A percentile compares a stretch with the other conserved stretches of the same genome.
Evolutionary conservation across 2,113 vertebrate species (phyloP).

Genomic region (Bufo bufo): DNA sequence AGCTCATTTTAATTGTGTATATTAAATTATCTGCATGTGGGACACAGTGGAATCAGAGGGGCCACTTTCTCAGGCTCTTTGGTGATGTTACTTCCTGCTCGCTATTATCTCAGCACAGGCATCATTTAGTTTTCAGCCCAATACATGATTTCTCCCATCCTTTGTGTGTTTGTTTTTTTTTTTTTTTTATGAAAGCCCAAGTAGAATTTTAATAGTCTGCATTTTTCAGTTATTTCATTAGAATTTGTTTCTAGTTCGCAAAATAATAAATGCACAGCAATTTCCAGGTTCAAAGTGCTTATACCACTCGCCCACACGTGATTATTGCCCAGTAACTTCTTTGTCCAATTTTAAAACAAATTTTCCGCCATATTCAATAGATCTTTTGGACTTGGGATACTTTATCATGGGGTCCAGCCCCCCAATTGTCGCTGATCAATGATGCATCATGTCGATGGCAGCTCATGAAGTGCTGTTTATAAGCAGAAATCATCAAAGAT

Average conservation of each 20-base stretch:
- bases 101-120: neutral
- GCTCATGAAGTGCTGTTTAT: too few relatives aligned
- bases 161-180: neutral
- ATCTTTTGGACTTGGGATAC: too few relatives aligned
- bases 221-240: neutral
- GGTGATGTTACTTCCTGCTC: neutral
- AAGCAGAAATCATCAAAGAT: too few relatives aligned
- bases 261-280: neutral
- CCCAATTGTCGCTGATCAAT: too few relatives aligned
- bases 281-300: neutral
- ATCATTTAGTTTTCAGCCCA: neutral
- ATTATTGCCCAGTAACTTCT: neutral
- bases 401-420: too few relatives aligned
- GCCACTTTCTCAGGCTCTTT: slow-evolving; percentile 1
- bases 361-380: neutral
- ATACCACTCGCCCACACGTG: neutral
- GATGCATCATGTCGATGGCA: too few relatives aligned
- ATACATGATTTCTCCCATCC: neutral
- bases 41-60: neutral
- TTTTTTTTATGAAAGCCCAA: neutral
- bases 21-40: neutral
- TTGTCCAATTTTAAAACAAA: neutral
- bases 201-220: neutral
- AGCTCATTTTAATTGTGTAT: neutral
- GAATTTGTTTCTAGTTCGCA: neutral